phyloP scores from a whole-genome alignment of 2,888 invertebrate genomes.

The Panzeria rudis region DNA sequence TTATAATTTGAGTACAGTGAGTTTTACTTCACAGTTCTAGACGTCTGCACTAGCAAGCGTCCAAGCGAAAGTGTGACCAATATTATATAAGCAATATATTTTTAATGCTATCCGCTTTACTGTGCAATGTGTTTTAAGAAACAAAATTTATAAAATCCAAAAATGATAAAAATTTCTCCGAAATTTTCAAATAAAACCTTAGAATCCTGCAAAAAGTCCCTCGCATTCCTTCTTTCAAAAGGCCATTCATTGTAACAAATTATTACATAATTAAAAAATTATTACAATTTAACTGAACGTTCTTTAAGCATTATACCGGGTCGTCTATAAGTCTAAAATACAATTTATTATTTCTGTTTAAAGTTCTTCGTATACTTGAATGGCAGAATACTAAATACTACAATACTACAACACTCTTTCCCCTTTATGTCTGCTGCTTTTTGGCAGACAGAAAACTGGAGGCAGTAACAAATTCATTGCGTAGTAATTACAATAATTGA shows the following conservation, averaged over 20 bases:
- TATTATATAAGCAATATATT: no score
- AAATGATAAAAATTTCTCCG: no score
- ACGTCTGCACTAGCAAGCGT: no score
- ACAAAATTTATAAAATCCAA: no score
- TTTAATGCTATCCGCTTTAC: no score
- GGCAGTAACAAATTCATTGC: constrained; percentile 57
- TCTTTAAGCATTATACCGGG: neutral
- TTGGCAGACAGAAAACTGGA: neutral
- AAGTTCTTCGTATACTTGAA: neutral
- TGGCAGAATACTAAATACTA: neutral
- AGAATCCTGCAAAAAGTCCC: neutral
- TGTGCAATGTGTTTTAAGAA: no score
- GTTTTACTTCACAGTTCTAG: no score
- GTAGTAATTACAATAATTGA: constrained; percentile 68
- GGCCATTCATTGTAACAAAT: constrained; percentile 13
- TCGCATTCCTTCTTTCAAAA: no score
- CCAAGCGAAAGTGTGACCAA: no score
- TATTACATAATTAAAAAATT: constrained; percentile 34
- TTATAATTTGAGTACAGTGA: no score
- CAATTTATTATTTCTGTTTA: neutral
- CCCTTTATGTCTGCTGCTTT: constrained; percentile 2
- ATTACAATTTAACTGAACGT: constrained; percentile 24
- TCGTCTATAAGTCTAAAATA: constrained; percentile 6
- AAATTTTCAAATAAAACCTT: no score
- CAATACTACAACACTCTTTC: no score